Evolutionary conservation across 2,113 vertebrate genomes (phyloP).

Genomic region (Lycocorax pyrrhopterus): DNA sequence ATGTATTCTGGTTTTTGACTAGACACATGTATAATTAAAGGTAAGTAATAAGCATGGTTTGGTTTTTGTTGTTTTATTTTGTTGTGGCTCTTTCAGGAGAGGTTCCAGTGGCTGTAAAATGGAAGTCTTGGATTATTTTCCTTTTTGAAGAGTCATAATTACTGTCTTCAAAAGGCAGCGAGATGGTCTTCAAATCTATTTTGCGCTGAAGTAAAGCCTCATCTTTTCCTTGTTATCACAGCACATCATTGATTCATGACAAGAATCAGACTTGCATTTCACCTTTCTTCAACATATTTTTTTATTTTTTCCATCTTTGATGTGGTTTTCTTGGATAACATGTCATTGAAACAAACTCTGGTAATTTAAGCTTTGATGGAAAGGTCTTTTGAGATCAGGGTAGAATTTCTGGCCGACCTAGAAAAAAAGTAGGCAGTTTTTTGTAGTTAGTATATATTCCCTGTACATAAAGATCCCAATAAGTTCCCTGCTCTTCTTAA

Average conservation of each 20-base stretch:
- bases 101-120: background rate
- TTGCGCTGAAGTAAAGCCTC: background rate
- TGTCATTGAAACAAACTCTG: background rate
- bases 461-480: accelerated
- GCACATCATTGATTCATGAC: background rate
- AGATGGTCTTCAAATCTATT: background rate
- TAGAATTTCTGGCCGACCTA: background rate
- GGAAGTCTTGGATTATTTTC: background rate
- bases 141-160: background rate
- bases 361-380: background rate
- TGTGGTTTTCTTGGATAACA: background rate
- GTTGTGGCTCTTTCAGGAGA: background rate
- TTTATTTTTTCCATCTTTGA: background rate
- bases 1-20: background rate
- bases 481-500: background rate
- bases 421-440: background rate
- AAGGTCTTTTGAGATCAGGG: background rate
- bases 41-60: background rate
- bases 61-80: background rate
- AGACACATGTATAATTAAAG: background rate
- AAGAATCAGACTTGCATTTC: background rate
- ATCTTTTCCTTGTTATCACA: background rate
- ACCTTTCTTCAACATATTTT: background rate
- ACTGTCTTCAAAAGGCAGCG: background rate
- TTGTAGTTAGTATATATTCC: background rate